These are phyloP conservation scores for Pollicipes pollicipes DNA, from an alignment of 1,140 invertebrate genomes.

Conservation along the genomic window DNA sequence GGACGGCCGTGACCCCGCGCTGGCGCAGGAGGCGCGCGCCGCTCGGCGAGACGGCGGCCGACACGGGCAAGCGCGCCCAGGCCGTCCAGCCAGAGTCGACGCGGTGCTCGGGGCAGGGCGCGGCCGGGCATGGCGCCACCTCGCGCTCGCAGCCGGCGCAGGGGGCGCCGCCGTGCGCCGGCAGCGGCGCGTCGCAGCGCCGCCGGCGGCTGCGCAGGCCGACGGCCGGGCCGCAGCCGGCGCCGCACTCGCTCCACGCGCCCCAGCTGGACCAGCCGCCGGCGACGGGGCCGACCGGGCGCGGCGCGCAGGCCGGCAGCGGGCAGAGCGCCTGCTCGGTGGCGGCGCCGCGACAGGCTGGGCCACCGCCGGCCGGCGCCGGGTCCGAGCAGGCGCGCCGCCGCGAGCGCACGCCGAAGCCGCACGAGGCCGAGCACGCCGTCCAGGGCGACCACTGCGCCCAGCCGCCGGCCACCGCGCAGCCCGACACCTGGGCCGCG, in stretches of 20 bases:
- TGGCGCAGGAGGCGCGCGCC: too few species aligned
- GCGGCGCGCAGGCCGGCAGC: slow-evolving; percentile 45
- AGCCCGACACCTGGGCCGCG: too few species aligned
- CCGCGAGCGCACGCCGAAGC: slow-evolving; percentile 40
- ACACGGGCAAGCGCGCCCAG: slow-evolving; percentile 30
- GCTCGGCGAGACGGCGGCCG: too few species aligned
- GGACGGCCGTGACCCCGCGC: too few species aligned
- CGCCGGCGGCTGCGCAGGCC: slow-evolving; percentile 31
- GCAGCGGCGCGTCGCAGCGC: slow-evolving; percentile 27
- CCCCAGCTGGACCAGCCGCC: slow-evolving; percentile 31
- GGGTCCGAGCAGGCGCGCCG: slow-evolving; percentile 26
- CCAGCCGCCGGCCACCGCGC: slow-evolving; percentile 39
- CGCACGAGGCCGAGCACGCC: slow-evolving; percentile 52
- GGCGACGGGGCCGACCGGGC: slow-evolving; percentile 53
- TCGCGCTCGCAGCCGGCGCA: slow-evolving; percentile 39
- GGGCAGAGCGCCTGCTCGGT: too few species aligned
- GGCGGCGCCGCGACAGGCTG: slow-evolving; percentile 10
- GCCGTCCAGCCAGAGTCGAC: slow-evolving; percentile 52
- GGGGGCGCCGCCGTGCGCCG: slow-evolving; percentile 25
- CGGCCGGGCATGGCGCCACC: slow-evolving; percentile 46
- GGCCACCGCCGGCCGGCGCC: slow-evolving; percentile 14
- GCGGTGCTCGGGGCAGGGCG: slow-evolving; percentile 44
- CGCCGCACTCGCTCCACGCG: slow-evolving; percentile 27
- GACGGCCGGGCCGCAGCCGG: slow-evolving; percentile 38
- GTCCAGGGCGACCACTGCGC: slow-evolving; percentile 68